Evolutionary conservation across 2,888 invertebrate species (phyloP), one percentile per base, ranked within the genome.

Genomic region (Onthophagus sagittarius): DNA sequence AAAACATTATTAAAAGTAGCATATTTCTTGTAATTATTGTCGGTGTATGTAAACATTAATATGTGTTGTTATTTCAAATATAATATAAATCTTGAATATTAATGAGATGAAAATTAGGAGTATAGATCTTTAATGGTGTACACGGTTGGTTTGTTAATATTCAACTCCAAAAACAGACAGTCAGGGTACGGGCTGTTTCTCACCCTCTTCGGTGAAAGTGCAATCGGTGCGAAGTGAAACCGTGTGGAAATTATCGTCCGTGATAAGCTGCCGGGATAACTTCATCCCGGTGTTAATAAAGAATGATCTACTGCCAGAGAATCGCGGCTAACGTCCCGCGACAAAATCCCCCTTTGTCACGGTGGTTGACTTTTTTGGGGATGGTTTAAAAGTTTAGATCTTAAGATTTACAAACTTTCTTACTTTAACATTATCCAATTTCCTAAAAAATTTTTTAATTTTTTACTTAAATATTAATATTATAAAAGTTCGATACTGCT

Each of bases 181-280:
- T 7, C 39, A n/a, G n/a, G n/a, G n/a, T n/a, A n/a, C n/a, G n/a
- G n/a, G n/a, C n/a, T n/a, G n/a, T n/a, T n/a, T 11, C 39, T 53
- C 39, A 23, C 23, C 23, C 23, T 23, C 39, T 53, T 53, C 39
- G 23, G 23, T 53, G 39, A 53, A 53, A 53, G 9, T 53, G 39
- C 39, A 7, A 53, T 53, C 39, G 39, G 39, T 53, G 80, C 80
- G 77, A 80, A 79, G 82, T 82, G 81, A 82, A 84, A 84, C 83
- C 82, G 84, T 82, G 84, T 82, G 84, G 84, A 84, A 84, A 83
- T 83, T 82, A 84, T 84, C 82, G 81, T 79, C 77, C 77, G 79
- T 81, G 84, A 85, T 85, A 84, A 84, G 83, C 84, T 83, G 82
- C 83, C 78, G 79, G 76, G 80, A 83, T 79, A 83, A 83, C 84